phyloP scores from a whole-genome alignment of 2,888 invertebrate genomes.

The Asteroscopus sphinx region DNA sequence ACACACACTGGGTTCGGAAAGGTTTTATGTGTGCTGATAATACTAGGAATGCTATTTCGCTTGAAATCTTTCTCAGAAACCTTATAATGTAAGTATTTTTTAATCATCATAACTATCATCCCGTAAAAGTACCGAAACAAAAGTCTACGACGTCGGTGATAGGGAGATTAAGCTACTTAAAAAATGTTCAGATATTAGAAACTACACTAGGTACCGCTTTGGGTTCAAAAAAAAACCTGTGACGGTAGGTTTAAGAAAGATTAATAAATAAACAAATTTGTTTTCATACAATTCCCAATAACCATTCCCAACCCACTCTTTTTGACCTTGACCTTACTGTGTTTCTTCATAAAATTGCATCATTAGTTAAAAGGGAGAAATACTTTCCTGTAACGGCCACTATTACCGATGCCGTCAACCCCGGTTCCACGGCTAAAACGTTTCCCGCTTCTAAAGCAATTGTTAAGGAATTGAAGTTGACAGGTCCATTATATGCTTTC shows the following conservation, averaged over 20 bases:
- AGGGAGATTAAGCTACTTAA: too few relatives aligned
- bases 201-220: too few relatives aligned
- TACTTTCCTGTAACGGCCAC: conserved; percentile 38
- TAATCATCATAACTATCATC: too few relatives aligned
- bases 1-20: background rate
- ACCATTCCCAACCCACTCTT: background rate
- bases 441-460: conserved; percentile 47
- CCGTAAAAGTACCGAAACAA: too few relatives aligned
- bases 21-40: conserved; percentile 2
- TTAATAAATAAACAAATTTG: too few relatives aligned
- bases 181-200: too few relatives aligned
- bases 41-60: conserved; percentile 1
- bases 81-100: too few relatives aligned
- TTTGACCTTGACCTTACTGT: conserved; percentile 24
- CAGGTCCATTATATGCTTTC: conserved; percentile 62
- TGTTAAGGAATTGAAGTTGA: conserved; percentile 61
- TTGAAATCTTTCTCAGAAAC: background rate
- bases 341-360: conserved; percentile 53
- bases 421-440: conserved; percentile 49
- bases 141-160: too few relatives aligned
- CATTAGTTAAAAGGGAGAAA: conserved; percentile 50
- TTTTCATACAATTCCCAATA: conserved; percentile 4
- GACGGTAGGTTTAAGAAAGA: too few relatives aligned
- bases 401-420: conserved; percentile 43
- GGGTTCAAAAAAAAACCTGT: too few relatives aligned